A percentile compares a stretch with the other conserved stretches of the same genome.
phyloP scores from a whole-genome alignment of 2,797 vertebrate species.

The Dermochelys coriacea region DNA sequence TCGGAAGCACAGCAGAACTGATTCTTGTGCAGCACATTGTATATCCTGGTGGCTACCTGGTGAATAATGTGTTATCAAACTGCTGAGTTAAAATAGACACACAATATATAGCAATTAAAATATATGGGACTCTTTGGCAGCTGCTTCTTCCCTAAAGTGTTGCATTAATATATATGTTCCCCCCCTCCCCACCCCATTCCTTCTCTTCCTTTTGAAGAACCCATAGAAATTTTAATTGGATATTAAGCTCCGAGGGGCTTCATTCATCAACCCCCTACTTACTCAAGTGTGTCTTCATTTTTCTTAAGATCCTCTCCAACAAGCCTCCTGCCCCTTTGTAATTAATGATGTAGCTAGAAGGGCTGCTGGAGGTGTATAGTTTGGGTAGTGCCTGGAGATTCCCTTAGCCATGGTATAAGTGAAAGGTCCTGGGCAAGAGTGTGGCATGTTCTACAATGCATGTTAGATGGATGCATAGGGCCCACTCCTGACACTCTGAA shows the following conservation, averaged over 20 bases:
- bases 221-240: neutral
- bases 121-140: neutral
- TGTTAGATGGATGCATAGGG: neutral
- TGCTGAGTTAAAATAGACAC: neutral
- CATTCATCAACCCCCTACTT: neutral
- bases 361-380: fast-evolving
- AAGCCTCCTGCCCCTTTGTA: neutral
- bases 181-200: neutral
- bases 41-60: neutral
- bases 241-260: neutral
- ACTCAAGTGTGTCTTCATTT: neutral
- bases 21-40: neutral
- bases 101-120: fast-evolving
- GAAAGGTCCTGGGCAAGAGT: neutral
- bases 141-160: neutral
- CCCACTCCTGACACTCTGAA: neutral
- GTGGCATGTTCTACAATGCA: neutral
- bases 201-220: neutral
- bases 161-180: neutral
- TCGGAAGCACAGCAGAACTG: neutral
- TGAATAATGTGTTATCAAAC: neutral
- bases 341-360: neutral
- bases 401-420: fast-evolving
- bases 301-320: neutral
- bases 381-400: neutral